Evolutionary conservation across 2,113 vertebrate species (phyloP).

Genomic region (Eubucco bourcierii): DNA sequence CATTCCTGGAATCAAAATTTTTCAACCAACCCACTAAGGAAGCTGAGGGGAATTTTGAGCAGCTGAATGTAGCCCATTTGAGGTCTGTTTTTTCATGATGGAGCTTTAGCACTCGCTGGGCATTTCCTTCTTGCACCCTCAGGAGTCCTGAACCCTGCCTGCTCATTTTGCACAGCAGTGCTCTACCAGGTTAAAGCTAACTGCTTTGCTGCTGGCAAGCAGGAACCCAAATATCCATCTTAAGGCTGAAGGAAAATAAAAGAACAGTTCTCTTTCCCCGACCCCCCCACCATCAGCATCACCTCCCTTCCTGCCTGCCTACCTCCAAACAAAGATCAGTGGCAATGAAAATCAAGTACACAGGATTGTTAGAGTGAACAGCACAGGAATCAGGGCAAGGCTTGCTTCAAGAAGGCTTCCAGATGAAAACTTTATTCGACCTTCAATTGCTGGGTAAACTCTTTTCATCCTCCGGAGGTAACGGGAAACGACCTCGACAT

Average conservation of each 20-base stretch:
- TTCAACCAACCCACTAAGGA: background rate
- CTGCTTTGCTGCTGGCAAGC: background rate
- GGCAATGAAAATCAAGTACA: background rate
- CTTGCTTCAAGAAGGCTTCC: constrained; percentile 36
- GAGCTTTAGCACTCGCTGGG: background rate
- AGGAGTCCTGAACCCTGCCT: background rate
- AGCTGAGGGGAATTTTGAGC: background rate
- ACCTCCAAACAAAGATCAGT: background rate
- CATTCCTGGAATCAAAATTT: background rate
- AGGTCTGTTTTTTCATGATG: background rate
- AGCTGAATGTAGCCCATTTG: background rate
- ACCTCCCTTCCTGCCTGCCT: background rate
- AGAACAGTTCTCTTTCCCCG: background rate
- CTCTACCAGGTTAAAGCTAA: background rate
- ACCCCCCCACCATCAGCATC: too few species aligned
- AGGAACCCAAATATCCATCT: background rate
- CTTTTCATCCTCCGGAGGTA: constrained; percentile 82
- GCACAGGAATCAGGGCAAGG: constrained; percentile 31
- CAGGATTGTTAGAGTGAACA: constrained; percentile 2
- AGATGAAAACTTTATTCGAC: constrained; percentile 81
- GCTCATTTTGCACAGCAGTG: background rate
- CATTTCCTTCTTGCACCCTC: background rate
- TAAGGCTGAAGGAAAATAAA: background rate
- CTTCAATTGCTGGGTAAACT: constrained; percentile 86
- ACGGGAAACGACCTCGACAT: constrained; percentile 79